A percentile compares a stretch with the other conserved stretches of the same genome.
phyloP scores from a whole-genome alignment of 2,888 invertebrate species.

The Lomographa bimaculata region DNA sequence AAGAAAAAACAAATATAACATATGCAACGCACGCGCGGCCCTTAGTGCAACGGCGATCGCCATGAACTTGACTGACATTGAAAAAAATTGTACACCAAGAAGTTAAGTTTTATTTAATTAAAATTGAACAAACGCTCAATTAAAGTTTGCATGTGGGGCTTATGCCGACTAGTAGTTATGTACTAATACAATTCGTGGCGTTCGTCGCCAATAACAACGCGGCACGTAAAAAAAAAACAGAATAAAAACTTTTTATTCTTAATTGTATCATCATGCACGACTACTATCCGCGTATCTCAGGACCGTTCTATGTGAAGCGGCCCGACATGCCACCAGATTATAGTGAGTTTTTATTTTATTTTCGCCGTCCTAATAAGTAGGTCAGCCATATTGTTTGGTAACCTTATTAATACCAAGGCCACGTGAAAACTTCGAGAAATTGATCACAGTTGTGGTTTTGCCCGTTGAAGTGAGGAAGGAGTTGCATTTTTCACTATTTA shows the following conservation, averaged over 20 bases:
- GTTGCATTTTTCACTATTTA: too few relatives aligned
- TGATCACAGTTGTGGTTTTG: constrained; percentile 1
- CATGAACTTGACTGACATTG: constrained; percentile 52
- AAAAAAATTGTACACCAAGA: constrained; percentile 25
- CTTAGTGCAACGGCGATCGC: constrained; percentile 42
- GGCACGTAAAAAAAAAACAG: too few relatives aligned
- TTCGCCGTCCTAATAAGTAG: constrained; percentile 22
- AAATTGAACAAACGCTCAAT: too few relatives aligned
- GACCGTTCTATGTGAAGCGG: constrained; percentile 48
- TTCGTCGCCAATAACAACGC: too few relatives aligned
- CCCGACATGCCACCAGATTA: constrained; percentile 49
- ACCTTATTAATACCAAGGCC: constrained; percentile 18
- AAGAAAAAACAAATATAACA: constrained; percentile 56
- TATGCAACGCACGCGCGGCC: constrained; percentile 35
- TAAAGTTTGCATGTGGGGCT: too few relatives aligned
- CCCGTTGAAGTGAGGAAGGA: constrained; percentile 7
- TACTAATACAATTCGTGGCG: too few relatives aligned
- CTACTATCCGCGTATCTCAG: constrained; percentile 42
- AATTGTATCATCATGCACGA: constrained; percentile 38
- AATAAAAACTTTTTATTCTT: too few relatives aligned
- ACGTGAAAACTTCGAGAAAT: constrained; percentile 7
- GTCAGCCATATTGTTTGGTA: constrained; percentile 23
- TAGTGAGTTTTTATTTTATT: constrained; percentile 48
- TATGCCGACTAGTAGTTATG: too few relatives aligned
- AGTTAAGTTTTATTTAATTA: too few relatives aligned